phyloP scores from a whole-genome alignment of 2,113 vertebrate species.

The Callocephalon fimbriatum region DNA sequence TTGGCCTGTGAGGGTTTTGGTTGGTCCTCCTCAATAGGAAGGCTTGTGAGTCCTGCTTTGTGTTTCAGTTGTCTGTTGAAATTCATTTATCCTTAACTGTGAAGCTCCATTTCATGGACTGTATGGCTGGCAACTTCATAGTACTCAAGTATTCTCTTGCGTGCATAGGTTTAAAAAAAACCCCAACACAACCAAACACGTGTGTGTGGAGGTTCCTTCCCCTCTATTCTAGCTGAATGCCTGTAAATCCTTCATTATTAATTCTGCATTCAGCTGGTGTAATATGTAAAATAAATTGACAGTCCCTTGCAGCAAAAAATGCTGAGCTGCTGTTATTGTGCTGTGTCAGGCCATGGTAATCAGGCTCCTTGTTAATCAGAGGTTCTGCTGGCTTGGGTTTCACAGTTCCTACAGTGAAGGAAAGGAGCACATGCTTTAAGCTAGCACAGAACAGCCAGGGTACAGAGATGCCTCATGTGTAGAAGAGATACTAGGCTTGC shows the following conservation, averaged over 20 bases:
- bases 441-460: neutral
- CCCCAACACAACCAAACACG: accelerated
- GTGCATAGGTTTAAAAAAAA: neutral
- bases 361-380: neutral
- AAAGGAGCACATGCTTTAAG: neutral
- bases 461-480: neutral
- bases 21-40: neutral
- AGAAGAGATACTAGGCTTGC: neutral
- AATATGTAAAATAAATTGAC: neutral
- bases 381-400: neutral
- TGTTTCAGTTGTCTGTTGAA: neutral
- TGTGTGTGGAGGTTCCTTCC: neutral
- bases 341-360: neutral
- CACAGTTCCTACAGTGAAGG: neutral
- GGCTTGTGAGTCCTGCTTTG: neutral
- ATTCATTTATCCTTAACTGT: neutral
- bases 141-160: neutral
- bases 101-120: neutral
- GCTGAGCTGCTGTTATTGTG: neutral
- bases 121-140: neutral
- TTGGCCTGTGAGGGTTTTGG: neutral
- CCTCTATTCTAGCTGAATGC: neutral
- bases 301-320: neutral
- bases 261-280: neutral
- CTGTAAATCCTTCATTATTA: neutral